Evolutionary conservation across 2,888 invertebrate genomes (phyloP).

Genomic region (Drosophila crucigera): DNA sequence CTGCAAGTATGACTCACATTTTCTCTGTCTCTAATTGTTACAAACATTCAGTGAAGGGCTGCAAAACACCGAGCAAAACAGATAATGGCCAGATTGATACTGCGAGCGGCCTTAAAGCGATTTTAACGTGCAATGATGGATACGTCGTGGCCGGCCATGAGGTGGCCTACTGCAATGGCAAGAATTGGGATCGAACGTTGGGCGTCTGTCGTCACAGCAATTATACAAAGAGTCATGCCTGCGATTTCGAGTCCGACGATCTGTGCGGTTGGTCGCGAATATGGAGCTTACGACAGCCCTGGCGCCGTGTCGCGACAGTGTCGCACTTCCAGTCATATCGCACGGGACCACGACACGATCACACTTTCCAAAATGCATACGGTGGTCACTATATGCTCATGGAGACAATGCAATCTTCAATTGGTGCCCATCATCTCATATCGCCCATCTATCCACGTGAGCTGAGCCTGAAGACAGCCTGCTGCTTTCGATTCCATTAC

Average conservation of each 20-base stretch:
- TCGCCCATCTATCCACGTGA: conserved; percentile 89
- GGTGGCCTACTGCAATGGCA: conserved; percentile 90
- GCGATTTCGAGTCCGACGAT: conserved; percentile 86
- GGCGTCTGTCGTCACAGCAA: conserved; percentile 87
- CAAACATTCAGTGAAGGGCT: conserved; percentile 87
- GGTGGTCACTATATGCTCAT: conserved; percentile 93
- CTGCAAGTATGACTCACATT: conserved; percentile 12
- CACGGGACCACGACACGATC: conserved; percentile 92
- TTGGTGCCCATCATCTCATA: conserved; percentile 86
- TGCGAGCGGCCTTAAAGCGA: conserved; percentile 87
- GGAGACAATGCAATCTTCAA: conserved; percentile 86
- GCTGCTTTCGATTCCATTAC: conserved; percentile 90
- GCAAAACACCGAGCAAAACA: conserved; percentile 85
- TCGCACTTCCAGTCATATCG: conserved; percentile 61
- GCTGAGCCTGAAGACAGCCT: conserved; percentile 85
- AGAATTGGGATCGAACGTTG: conserved; percentile 88
- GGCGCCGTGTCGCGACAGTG: conserved; percentile 88
- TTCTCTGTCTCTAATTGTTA: background rate
- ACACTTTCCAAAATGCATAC: conserved; percentile 88
- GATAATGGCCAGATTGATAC: conserved; percentile 87
- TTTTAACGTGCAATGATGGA: conserved; percentile 89
- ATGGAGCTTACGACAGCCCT: conserved; percentile 88
- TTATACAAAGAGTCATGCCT: conserved; percentile 54
- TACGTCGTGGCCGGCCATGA: conserved; percentile 87
- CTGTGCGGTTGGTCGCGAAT: conserved; percentile 93